Evolutionary conservation across 2,888 invertebrate species (phyloP).

Genomic region (Tetropium fuscum): DNA sequence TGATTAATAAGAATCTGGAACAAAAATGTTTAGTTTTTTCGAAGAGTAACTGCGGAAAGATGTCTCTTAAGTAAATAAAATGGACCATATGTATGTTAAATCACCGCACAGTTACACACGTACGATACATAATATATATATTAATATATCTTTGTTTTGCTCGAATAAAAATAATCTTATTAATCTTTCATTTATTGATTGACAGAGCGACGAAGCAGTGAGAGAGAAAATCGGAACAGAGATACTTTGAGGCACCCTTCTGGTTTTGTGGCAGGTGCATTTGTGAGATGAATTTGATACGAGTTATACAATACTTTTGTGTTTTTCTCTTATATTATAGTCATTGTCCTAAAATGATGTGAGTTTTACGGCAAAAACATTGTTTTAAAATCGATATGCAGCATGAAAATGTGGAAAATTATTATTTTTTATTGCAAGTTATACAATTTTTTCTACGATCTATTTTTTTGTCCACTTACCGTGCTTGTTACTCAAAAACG

Average conservation of each 20-base stretch:
- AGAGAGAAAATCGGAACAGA: slow-evolving; percentile 8
- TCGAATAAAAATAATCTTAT: slow-evolving; percentile 13
- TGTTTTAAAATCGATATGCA: too few species aligned
- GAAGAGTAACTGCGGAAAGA: background rate
- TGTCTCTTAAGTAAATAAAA: background rate
- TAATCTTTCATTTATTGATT: slow-evolving; percentile 15
- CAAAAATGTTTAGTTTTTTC: slow-evolving; percentile 5
- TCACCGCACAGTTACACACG: background rate
- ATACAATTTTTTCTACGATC: too few species aligned
- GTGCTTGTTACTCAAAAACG: too few species aligned
- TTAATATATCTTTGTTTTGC: background rate
- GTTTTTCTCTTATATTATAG: too few species aligned
- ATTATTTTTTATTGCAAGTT: too few species aligned
- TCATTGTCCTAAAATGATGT: too few species aligned
- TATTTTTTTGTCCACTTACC: too few species aligned
- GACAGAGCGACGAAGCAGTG: background rate
- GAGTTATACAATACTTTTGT: background rate
- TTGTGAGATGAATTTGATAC: background rate
- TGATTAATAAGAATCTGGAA: background rate
- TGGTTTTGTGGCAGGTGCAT: background rate
- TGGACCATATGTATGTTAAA: slow-evolving; percentile 1
- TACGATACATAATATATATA: too few species aligned
- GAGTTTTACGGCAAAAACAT: too few species aligned
- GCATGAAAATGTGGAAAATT: too few species aligned
- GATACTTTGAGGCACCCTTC: background rate